Evolutionary conservation across 1,140 invertebrate species (phyloP), one percentile per base, ranked within the genome.

Genomic region (Diploscapter pachys): DNA sequence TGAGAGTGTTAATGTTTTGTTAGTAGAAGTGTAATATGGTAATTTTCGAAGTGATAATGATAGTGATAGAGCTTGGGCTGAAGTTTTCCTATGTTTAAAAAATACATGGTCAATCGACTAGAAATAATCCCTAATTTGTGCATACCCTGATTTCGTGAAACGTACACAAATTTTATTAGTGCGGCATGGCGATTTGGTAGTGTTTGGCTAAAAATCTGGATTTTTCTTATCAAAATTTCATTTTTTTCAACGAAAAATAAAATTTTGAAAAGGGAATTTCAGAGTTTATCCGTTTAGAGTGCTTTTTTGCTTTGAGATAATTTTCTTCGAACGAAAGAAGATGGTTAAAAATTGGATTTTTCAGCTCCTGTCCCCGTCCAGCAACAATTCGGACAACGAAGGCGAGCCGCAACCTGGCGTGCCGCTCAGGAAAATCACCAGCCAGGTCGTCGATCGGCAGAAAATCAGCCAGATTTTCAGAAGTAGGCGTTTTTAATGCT

Each of bases 401-500:
- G 72, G 54, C 5, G 73, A 74, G 48, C 56, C 51, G 59, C 65
- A 63, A 48, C 13, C 62, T 5, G 63, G 51, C 6, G 70, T 78
- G 53, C 65, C 69, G 52, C 31, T 86, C 51, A 73, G 78, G 31
- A 72, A 82, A 49, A 76, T 84, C 8, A 86, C 83, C 8, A 82
- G 82, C 11, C 59, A 80, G 55, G 76, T 80, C 3, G 71, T 84
- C 48, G 83, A 84, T 71, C 52, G 85, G 13, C 75, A 86, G 8
- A 86, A 83, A 63, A 83, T 84, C 50, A 78, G 79, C 13, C 62
- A 76, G 49, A 80, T 83, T 50, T 78, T 83, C 63, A 72, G 71
- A 59, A 69, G 82, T 84, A 1, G 31, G 31, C 31, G 1, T 31
- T 31, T 31, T 31, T 31, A 31, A 31, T 31, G 31, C 31, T 31